Percentiles rank a stretch among this genome's conserved stretches.
Evolutionary conservation across 2,113 vertebrate species (phyloP).

Genomic region (Coreoperca whiteheadi): DNA sequence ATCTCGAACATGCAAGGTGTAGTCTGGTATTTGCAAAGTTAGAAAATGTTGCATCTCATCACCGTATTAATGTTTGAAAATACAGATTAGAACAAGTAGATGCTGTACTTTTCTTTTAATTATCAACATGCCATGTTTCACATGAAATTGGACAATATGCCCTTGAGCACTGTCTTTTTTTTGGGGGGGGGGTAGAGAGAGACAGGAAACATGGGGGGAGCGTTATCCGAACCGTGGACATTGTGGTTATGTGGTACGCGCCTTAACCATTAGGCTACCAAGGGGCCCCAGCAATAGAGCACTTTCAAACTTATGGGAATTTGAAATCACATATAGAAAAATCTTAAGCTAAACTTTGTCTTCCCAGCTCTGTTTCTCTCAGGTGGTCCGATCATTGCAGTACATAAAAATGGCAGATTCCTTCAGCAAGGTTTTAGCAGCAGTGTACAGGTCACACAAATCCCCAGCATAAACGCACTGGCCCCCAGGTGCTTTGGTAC

Average conservation of each 20-base stretch:
- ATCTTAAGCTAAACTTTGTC: too few species aligned
- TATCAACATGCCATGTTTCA: too few species aligned
- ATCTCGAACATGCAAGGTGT: not conserved
- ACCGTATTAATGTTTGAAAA: not conserved
- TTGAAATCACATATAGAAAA: not conserved
- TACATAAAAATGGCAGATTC: conserved; percentile 27
- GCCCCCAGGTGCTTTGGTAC: conserved; percentile 56
- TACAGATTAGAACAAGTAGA: not conserved
- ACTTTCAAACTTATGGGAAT: not conserved
- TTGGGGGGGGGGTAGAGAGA: too few species aligned
- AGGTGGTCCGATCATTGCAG: conserved; percentile 55
- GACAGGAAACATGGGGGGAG: too few species aligned
- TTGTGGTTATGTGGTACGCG: too few species aligned
- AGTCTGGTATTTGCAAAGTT: not conserved
- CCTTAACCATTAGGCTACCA: too few species aligned
- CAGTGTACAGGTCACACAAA: conserved; percentile 54
- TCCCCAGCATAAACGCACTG: conserved; percentile 24
- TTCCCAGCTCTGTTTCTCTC: conserved; percentile 18
- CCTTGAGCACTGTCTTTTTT: too few species aligned
- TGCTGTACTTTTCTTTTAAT: not conserved
- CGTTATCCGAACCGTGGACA: too few species aligned
- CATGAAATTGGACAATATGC: too few species aligned
- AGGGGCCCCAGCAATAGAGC: too few species aligned
- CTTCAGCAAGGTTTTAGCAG: conserved; percentile 46
- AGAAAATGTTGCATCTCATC: conserved; percentile 3